These are phyloP conservation scores for Sciurus vulgaris DNA, from an alignment of 2,797 vertebrate genomes.

Conservation along the genomic window DNA sequence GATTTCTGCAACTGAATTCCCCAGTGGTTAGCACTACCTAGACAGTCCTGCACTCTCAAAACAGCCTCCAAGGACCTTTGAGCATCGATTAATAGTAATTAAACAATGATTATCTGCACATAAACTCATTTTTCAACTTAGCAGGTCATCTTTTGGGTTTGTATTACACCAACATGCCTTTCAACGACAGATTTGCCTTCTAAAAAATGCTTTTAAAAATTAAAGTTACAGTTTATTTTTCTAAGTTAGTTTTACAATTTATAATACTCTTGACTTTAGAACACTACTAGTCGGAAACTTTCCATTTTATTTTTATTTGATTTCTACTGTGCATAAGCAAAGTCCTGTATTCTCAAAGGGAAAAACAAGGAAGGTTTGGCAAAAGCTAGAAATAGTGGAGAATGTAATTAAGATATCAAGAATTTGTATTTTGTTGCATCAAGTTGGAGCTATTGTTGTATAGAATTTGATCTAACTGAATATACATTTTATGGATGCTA, in stretches of 20 bases:
- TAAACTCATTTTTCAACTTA: constrained; percentile 45
- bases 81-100: not conserved
- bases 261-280: constrained; percentile 37
- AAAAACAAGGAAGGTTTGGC: not conserved
- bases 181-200: constrained; percentile 42
- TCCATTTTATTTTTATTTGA: constrained; percentile 39
- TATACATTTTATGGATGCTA: constrained; percentile 6
- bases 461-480: constrained; percentile 60
- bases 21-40: constrained; percentile 57
- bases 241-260: constrained; percentile 56
- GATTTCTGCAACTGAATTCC: constrained; percentile 74
- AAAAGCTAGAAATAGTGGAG: constrained; percentile 19
- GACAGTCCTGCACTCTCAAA: constrained; percentile 30
- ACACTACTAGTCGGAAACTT: not conserved
- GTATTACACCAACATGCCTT: not conserved
- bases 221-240: constrained; percentile 19
- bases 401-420: constrained; percentile 35
- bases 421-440: constrained; percentile 6
- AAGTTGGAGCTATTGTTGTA: constrained; percentile 52
- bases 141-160: not conserved
- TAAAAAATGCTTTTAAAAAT: constrained; percentile 12
- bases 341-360: constrained; percentile 15
- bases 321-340: constrained; percentile 34
- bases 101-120: not conserved
- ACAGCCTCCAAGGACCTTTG: not conserved